phyloP scores from a whole-genome alignment of 2,888 invertebrate genomes.

The Stenchaetothrips biformis region DNA sequence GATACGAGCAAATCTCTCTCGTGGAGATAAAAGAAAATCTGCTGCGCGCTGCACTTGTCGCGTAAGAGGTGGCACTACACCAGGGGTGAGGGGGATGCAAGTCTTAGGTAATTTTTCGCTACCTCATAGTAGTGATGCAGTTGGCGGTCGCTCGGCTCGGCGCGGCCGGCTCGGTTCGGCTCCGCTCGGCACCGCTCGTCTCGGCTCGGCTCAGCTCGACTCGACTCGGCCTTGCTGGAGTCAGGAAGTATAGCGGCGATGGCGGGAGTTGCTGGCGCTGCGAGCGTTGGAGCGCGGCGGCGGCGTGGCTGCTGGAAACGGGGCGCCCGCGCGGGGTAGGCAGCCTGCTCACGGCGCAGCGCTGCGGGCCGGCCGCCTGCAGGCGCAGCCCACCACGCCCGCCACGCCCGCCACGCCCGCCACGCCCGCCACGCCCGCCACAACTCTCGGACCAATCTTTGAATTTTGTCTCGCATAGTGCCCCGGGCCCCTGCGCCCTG shows the following conservation, averaged over 20 bases:
- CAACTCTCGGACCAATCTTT: too few species aligned
- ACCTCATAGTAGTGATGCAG: neutral
- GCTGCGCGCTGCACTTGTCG: too few species aligned
- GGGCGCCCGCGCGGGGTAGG: neutral
- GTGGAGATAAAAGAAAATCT: too few species aligned
- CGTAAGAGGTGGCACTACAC: too few species aligned
- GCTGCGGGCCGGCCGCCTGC: neutral
- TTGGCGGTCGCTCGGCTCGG: neutral
- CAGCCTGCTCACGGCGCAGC: neutral
- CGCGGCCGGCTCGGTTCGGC: neutral
- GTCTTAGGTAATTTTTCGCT: neutral
- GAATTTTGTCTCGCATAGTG: neutral
- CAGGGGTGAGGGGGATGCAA: neutral
- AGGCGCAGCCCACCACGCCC: neutral
- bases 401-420: too few species aligned
- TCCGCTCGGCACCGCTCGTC: neutral
- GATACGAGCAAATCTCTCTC: too few species aligned
- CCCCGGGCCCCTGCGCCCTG: neutral
- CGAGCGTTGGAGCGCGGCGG: neutral
- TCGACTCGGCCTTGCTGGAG: slow-evolving; percentile 1
- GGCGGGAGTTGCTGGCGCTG: neutral
- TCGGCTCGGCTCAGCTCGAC: neutral
- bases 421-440: too few species aligned
- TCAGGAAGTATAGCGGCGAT: neutral
- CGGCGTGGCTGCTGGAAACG: neutral